Evolutionary conservation across 1,140 invertebrate genomes (phyloP), one percentile per base, ranked within the genome.

Genomic region (Drusus annulatus): DNA sequence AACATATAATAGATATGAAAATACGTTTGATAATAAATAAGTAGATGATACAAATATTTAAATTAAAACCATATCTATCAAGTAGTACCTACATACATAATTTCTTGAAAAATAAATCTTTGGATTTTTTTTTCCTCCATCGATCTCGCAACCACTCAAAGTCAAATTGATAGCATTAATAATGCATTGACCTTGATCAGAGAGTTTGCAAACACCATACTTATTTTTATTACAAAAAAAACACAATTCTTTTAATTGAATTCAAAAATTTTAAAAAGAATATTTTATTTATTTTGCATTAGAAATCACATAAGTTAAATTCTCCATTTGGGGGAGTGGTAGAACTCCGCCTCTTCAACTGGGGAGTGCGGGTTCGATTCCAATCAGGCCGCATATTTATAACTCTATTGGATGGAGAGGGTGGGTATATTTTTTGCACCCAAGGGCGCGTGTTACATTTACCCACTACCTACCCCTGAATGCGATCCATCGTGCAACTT

Each of bases 301-400:
- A 28, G 15, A 65, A 65, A 31, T 28, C 56, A 28, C 23, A 65
- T 13, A 65, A 28, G 28, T 15, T n/a, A 28, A 2, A 25, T 28
- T 28, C n/a, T 16, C 56, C 28, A 10, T 3, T 45, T 17, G 58
- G 60, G 25, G 76, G 76, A 45, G 76, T 77, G 76, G 10, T 16
- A 1, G 16, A 13, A 45, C 8, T 21, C 31, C 76, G 51, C 71
- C 50, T 19, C 45, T 31, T 16, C 5, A 21, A 36, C 7, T 6
- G 36, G 36, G 19, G n/a, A 23, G 62, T 17, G 19, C 17, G 15
- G 58, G 76, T 52, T 77, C 58, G 50, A 77, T 65, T 77, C 76
- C 76, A 77, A 77, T 77, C 60, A 77, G 36, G 25, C 28, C n/a
- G 17, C 76, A 63, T 63, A 77, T 77, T 77, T 77, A 77, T 77